A percentile compares a stretch with the other conserved stretches of the same genome.
These are phyloP conservation scores for Portevinia maculata DNA, from an alignment of 2,888 invertebrate genomes.

Conservation along the genomic window DNA sequence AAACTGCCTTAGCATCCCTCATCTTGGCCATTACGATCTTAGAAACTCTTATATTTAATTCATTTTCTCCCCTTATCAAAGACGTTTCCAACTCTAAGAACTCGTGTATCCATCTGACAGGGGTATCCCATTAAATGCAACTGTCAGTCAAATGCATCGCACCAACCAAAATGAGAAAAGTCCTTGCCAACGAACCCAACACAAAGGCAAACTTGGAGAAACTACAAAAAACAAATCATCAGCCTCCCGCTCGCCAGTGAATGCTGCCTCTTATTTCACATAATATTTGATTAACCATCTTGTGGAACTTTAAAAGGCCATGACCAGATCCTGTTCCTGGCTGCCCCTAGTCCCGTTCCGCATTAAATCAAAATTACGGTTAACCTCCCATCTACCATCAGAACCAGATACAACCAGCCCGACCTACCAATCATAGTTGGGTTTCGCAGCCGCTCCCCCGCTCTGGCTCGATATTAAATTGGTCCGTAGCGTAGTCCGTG, in stretches of 20 bases:
- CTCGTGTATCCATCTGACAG: slow-evolving; percentile 24
- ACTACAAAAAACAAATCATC: slow-evolving; percentile 12
- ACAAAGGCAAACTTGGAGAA: slow-evolving; percentile 7
- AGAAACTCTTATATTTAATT: too few species aligned
- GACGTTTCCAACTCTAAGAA: background rate
- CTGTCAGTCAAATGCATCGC: slow-evolving; percentile 40
- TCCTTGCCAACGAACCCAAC: background rate
- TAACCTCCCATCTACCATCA: slow-evolving; percentile 61
- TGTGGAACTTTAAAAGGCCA: slow-evolving; percentile 46
- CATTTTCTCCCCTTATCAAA: too few species aligned
- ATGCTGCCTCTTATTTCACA: slow-evolving; percentile 34
- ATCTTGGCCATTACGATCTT: too few species aligned
- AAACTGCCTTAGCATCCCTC: too few species aligned
- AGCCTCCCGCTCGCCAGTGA: background rate
- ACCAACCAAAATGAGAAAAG: background rate
- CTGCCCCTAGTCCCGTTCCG: background rate
- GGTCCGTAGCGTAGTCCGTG: slow-evolving; percentile 36
- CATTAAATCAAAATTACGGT: slow-evolving; percentile 72
- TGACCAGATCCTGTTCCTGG: slow-evolving; percentile 17
- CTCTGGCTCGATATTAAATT: slow-evolving; percentile 19
- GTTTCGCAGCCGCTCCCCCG: background rate
- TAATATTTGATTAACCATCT: slow-evolving; percentile 52
- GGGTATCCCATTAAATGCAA: slow-evolving; percentile 38
- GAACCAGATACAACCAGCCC: slow-evolving; percentile 41
- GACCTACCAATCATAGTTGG: slow-evolving; percentile 47